Base-by-base conservation (phyloP, 2,113 vertebrate genomes). In the Sinocyclocheilus grahami region DNA sequence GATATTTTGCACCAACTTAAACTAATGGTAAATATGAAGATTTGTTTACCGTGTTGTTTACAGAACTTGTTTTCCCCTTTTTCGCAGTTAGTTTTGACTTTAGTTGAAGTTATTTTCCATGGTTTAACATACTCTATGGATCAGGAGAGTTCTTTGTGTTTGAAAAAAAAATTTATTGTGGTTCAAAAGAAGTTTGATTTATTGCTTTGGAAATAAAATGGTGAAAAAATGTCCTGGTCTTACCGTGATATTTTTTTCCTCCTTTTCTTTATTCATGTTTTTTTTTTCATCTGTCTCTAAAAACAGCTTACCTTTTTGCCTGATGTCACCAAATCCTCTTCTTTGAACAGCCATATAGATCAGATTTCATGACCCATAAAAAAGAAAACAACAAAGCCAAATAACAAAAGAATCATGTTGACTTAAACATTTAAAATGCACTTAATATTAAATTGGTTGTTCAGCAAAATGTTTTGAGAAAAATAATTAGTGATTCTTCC, bases 21-120 rank as follows among this genome's bases (percentile, higher is more conserved):
- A 90, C 86, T 90, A 87, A 87, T 90, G 89, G 86, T 90, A 84
- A 88, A 90, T 85, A 90, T 90, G 87, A 88, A 86, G 81, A 90
- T 86, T 90, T 88, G 87, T 90, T 90, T 90, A 88, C 84, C 86
- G 82, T 88, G 86, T 80, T 87, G 87, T 90, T 89, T 90, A 88
- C 87, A 88, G 83, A 33, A 76, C n/a, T 83, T 88, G 60, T 74
- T 83, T 83, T 79, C 42, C 22, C 51, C 72, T 65, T 84, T 85
- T 88, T 88, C 83, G 67, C 86, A 84, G 42, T 84, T 89, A 85
- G 79, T 87, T 90, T 79, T 84, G 87, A 88, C 48, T 83, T 88
- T 87, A 79, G 85, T 88, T 82, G 74, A 86, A 85, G 69, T 88
- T 87, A 84, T 88, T 90, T 87, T 87, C 81, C 69, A 88, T 87